Evolutionary conservation across 1,140 invertebrate species (phyloP).

Genomic region (Telenomus remus): DNA sequence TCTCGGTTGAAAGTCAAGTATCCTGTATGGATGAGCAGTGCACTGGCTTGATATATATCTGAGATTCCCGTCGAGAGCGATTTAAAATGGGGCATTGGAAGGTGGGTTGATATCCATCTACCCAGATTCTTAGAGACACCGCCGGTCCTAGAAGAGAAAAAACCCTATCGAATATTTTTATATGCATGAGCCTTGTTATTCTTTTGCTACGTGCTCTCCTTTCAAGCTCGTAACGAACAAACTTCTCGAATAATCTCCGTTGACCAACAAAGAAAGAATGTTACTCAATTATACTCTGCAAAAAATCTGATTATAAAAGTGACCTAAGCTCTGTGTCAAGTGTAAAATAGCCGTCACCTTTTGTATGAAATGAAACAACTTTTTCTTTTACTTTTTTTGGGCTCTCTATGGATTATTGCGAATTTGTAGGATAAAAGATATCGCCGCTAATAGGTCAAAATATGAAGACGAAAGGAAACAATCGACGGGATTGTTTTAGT

Average conservation of each 20-base stretch:
- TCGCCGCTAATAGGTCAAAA: conserved; percentile 13
- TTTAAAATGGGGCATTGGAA: conserved; percentile 54
- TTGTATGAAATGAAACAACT: no score
- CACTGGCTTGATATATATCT: conserved; percentile 41
- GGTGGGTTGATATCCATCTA: conserved; percentile 48
- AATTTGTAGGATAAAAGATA: conserved; percentile 13
- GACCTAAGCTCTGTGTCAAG: no score
- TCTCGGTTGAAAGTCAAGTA: conserved; percentile 50
- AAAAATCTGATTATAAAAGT: no score
- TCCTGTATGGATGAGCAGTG: conserved; percentile 48
- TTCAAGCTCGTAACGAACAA: conserved; percentile 26
- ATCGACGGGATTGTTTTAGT: conserved; percentile 46
- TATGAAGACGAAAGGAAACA: conserved; percentile 26
- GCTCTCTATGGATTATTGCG: background rate
- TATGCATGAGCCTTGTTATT: conserved; percentile 60
- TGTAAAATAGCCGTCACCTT: no score
- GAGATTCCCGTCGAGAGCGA: conserved; percentile 54
- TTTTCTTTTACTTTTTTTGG: no score
- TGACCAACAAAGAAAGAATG: background rate
- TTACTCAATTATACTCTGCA: no score
- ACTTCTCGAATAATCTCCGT: conserved; percentile 14
- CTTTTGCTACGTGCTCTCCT: conserved; percentile 44
- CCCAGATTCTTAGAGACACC: conserved; percentile 36
- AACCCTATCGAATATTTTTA: conserved; percentile 57
- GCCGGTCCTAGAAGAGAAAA: conserved; percentile 16